Evolutionary conservation across 2,888 invertebrate species (phyloP), one percentile per base, ranked within the genome.

Genomic region (Patella ulyssiponensis): DNA sequence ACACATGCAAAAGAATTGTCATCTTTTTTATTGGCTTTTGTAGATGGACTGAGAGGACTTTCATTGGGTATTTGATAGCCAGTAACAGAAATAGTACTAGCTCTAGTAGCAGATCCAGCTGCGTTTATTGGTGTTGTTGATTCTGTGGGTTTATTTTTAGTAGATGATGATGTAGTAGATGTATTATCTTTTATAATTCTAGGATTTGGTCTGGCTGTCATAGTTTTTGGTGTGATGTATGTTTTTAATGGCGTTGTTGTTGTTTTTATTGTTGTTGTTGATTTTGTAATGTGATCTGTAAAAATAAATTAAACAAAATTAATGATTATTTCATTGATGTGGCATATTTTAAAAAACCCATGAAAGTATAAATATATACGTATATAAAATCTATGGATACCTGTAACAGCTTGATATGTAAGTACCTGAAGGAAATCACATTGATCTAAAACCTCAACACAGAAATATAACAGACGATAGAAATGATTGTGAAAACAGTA

Each of bases 221-320:
- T 58, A 11, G 56, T 15, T 74, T 33, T 17, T 74, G 58, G 9
- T 14, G 74, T 74, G 17, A 33, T 74, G 9, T 53, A 23, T 74
- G 69, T 44, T 74, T n/a, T 11, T 69, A 64, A n/a, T 51, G 75
- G 51, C 7, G 75, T 70, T 54, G 20, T 53, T 54, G 69, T 74
- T 27, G 64, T 33, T 74, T 44, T 44, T 69, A 64, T 14, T 27
- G 74, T 54, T 14, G 74, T 74, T 27, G 74, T 64, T 64, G 52
- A 64, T 69, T 23, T 69, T 69, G 74, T 33, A 52, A 44, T 44
- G 44, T 44, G 44, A 44, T 44, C 44, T 44, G 44, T 44, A 44
- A 44, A 44, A 44, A 44, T 44, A 44, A 44, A 44, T 7, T 44
- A 44, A 44, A 44, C 9, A 44, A 44, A 9, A 44, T 44, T 44